Conservation (phyloP, 2,113 vertebrate species). For the Forbesichthys agassizii region DNA sequence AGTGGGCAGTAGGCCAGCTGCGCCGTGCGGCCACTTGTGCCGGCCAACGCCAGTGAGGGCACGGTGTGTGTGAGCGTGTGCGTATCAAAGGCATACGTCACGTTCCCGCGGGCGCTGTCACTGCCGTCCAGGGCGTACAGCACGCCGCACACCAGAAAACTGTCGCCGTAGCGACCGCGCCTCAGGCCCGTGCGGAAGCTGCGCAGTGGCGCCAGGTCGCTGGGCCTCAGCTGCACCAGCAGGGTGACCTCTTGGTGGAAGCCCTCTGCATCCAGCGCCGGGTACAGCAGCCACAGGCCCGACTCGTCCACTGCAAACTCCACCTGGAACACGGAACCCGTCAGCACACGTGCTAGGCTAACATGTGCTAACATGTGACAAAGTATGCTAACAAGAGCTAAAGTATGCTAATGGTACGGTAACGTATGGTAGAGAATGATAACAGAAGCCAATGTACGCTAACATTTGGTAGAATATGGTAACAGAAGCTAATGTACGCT, state of each 20-base stretch:
- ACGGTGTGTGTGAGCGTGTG: conserved; percentile 94
- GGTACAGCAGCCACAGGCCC: conserved; percentile 93
- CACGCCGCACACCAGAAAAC: conserved; percentile 93
- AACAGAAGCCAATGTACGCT: no score
- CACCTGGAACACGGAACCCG: conserved; percentile 71
- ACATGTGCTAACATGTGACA: no score
- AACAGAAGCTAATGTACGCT: no score
- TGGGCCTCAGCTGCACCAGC: conserved; percentile 84
- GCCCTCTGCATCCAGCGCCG: conserved; percentile 87
- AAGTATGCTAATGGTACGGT: no score
- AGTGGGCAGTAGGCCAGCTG: conserved; percentile 93
- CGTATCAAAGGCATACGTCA: conserved; percentile 94
- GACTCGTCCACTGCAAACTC: conserved; percentile 94
- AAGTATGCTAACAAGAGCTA: no score
- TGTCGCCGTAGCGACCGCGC: conserved; percentile 88
- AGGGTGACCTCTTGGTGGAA: conserved; percentile 90
- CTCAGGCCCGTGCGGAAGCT: conserved; percentile 90
- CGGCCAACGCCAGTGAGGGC: conserved; percentile 87
- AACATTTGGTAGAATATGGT: no score
- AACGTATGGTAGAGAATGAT: no score
- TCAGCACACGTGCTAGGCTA: no score
- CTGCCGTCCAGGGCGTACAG: conserved; percentile 90
- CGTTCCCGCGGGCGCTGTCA: conserved; percentile 84
- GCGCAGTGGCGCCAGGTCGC: conserved; percentile 86
- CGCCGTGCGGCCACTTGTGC: conserved; percentile 85